Evolutionary conservation across 2,797 vertebrate species (phyloP), one percentile per base, ranked within the genome.

Genomic region (Crypturellus tataupa): DNA sequence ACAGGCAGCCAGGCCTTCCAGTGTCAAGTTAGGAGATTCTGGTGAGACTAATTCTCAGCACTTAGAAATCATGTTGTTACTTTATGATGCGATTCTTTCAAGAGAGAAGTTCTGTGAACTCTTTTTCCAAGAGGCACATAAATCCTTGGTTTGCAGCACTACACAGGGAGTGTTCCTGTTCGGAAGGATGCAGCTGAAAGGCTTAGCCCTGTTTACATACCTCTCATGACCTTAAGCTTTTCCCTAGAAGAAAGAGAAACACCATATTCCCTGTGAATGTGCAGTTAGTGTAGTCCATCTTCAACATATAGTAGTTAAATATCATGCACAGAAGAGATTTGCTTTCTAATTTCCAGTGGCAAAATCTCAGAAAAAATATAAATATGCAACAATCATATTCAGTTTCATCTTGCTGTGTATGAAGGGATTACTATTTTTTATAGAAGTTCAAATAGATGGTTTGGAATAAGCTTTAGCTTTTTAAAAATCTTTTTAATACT

Each of bases 401-500:
- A 53, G 35, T 65, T 76, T 93, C 25, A 29, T 21, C 18, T 29
- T 44, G 39, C 24, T 44, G 27, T 39, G 27, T 64, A 35, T 40
- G 70, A 35, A 88, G 39, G 76, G 6, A 29, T 63, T 68, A 16
- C 23, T 46, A 15, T 0, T 56, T 49, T 51, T 72, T 84, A 49
- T 25, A 55, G 42, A 72, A 53, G 10, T 71, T 78, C 12, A 87
- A 87, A 77, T 18, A 46, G 35, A 44, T 24, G 33, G 40, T 60
- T 72, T 27, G 81, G 78, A 88, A 77, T 46, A 35, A 85, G 35
- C 12, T 65, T 42, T 69, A 1, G 1, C 31, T 93, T 94, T 94
- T 86, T 78, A 27, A 87, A 93, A 73, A 51, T 31, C 29, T 79
- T 94, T 76, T 87, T 46, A 87, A 70, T 55, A 40, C 49, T 84